phyloP scores from a whole-genome alignment of 2,113 vertebrate species.

The Thinocorus orbignyianus region DNA sequence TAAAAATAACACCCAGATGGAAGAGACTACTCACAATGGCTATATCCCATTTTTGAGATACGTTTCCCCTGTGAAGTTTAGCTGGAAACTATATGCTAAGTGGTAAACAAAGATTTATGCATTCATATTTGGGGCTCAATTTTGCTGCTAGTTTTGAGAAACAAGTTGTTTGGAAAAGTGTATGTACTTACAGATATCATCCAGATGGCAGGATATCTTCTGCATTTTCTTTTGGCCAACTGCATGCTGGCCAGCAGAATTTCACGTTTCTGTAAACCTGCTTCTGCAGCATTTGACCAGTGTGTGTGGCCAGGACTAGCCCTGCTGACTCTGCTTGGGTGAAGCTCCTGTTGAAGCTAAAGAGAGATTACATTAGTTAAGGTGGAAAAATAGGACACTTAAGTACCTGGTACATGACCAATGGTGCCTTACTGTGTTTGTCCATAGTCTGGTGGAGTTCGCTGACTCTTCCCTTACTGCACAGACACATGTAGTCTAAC shows the following conservation, averaged over 20 bases:
- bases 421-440: fast-evolving
- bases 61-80: background rate
- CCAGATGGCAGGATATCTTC: background rate
- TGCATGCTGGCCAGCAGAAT: background rate
- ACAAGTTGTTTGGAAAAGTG: background rate
- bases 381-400: background rate
- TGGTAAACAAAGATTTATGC: background rate
- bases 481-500: background rate
- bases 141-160: background rate
- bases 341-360: background rate
- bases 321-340: background rate
- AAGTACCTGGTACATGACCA: background rate
- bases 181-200: background rate
- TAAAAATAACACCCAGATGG: background rate
- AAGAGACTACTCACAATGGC: background rate
- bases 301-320: fast-evolving
- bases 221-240: background rate
- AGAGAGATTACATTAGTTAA: background rate
- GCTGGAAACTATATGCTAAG: background rate
- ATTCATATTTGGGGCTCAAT: background rate
- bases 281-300: fast-evolving
- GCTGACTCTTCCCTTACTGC: background rate
- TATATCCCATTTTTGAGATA: background rate
- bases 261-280: background rate
- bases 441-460: background rate